Evolutionary conservation across 2,113 vertebrate genomes (phyloP).

Genomic region (Tricholaema leucomelas): DNA sequence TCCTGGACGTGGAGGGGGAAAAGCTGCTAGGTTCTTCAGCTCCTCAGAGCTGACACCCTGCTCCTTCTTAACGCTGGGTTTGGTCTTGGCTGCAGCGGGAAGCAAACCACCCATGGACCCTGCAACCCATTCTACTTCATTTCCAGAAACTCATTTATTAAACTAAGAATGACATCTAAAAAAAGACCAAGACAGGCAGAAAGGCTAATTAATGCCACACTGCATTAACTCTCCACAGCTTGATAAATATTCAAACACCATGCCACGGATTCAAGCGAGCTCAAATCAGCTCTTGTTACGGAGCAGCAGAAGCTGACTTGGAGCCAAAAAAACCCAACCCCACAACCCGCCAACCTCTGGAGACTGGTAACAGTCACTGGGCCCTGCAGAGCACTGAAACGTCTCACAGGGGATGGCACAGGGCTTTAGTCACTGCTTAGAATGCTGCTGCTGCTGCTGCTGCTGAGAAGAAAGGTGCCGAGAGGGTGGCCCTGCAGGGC

Average conservation of each 20-base stretch:
- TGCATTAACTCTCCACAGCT: constrained; percentile 71
- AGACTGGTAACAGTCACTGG: background rate
- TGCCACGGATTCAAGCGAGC: constrained; percentile 37
- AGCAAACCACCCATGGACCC: constrained; percentile 39
- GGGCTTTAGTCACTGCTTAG: background rate
- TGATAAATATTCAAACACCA: constrained; percentile 71
- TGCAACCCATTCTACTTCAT: constrained; percentile 46
- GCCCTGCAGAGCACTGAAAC: background rate
- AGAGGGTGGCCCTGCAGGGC: accelerated
- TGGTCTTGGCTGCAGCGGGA: background rate
- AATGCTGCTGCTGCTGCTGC: background rate
- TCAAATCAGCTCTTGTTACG: background rate
- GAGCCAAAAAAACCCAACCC: background rate
- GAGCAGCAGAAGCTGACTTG: background rate
- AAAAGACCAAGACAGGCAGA: constrained; percentile 69
- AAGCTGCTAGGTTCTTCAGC: background rate
- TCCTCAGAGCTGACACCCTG: background rate
- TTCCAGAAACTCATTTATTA: constrained; percentile 70
- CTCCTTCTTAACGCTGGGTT: background rate
- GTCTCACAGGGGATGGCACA: background rate
- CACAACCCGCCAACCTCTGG: background rate
- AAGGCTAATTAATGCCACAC: constrained; percentile 74
- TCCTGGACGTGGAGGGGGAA: background rate
- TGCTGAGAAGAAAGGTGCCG: background rate
- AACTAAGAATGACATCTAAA: constrained; percentile 70